These are phyloP conservation scores for Trichogramma dendrolimi DNA, from an alignment of 2,888 invertebrate species.

Conservation along the genomic window DNA sequence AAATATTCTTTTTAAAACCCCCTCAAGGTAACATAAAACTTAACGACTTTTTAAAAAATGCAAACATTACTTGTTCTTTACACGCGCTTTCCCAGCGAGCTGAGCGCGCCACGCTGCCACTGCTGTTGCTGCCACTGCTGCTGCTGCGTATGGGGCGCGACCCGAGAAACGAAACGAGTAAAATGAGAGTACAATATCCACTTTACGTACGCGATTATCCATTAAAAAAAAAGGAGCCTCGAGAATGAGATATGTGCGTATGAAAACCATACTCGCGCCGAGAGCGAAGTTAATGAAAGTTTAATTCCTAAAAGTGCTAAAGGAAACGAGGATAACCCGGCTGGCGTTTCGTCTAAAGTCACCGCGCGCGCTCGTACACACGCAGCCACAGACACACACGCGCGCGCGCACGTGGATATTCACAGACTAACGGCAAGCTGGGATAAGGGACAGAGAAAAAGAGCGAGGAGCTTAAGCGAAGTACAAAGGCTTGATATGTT, in stretches of 20 bases:
- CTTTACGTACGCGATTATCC: conserved; percentile 11
- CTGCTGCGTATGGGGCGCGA: neutral
- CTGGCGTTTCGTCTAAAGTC: neutral
- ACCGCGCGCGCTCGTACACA: neutral
- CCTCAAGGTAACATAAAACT: too few relatives aligned
- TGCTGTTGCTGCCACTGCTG: too few relatives aligned
- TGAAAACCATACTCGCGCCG: conserved; percentile 2
- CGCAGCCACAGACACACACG: neutral
- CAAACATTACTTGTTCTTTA: neutral
- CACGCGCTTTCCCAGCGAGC: neutral
- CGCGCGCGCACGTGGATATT: too few relatives aligned
- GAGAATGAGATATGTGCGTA: neutral
- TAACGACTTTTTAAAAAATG: too few relatives aligned
- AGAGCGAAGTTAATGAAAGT: conserved; percentile 18
- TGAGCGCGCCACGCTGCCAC: too few relatives aligned
- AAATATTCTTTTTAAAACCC: too few relatives aligned
- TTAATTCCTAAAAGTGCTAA: conserved; percentile 23
- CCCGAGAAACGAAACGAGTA: conserved; percentile 2
- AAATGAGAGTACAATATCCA: conserved; percentile 13
- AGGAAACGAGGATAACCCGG: neutral
- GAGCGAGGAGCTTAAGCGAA: too few relatives aligned
- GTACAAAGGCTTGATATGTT: too few relatives aligned
- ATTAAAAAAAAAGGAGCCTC: neutral
- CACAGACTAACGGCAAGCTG: too few relatives aligned
- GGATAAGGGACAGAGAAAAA: too few relatives aligned